Percentiles rank a stretch among this genome's conserved stretches.
Conservation (phyloP, 2,797 vertebrate species). For the Decapterus maruadsi region DNA sequence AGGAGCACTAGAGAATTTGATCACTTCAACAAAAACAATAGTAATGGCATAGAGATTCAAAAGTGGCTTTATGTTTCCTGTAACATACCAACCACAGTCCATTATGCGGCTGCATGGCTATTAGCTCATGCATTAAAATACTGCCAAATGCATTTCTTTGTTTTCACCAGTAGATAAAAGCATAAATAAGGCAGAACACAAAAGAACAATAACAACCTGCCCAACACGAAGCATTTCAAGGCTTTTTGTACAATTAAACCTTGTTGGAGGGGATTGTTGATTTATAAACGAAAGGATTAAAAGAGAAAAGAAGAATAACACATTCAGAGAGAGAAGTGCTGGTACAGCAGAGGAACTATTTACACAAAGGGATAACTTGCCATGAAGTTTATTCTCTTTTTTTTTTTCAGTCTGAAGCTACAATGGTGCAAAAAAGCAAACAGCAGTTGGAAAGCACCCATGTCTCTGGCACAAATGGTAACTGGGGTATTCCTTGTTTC, state of each 20-base stretch:
- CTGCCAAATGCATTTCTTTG: not conserved
- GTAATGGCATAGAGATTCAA: conserved; percentile 15
- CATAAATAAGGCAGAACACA: not conserved
- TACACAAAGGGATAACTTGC: not conserved
- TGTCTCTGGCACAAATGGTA: conserved; percentile 37
- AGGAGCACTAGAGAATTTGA: not conserved
- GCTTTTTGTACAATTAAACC: conserved; percentile 10
- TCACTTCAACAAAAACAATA: not conserved
- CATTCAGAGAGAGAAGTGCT: not conserved
- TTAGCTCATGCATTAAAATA: conserved; percentile 28
- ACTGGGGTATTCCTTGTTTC: conserved; percentile 51
- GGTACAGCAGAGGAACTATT: not conserved
- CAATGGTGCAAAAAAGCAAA: conserved; percentile 33
- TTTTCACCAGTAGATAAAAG: conserved; percentile 19
- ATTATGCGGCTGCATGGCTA: conserved; percentile 33
- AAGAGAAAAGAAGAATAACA: not conserved
- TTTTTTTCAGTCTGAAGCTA: conserved; percentile 18
- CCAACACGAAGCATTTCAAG: conserved; percentile 6
- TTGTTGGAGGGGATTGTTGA: not conserved
- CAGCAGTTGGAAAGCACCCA: conserved; percentile 45
- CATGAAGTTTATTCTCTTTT: not conserved
- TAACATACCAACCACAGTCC: conserved; percentile 25
- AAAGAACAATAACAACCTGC: conserved; percentile 27
- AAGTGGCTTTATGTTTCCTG: conserved; percentile 36
- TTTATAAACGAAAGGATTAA: conserved; percentile 9